These are phyloP conservation scores for Orchestes rusci DNA, from an alignment of 2,888 invertebrate species.

Conservation along the genomic window DNA sequence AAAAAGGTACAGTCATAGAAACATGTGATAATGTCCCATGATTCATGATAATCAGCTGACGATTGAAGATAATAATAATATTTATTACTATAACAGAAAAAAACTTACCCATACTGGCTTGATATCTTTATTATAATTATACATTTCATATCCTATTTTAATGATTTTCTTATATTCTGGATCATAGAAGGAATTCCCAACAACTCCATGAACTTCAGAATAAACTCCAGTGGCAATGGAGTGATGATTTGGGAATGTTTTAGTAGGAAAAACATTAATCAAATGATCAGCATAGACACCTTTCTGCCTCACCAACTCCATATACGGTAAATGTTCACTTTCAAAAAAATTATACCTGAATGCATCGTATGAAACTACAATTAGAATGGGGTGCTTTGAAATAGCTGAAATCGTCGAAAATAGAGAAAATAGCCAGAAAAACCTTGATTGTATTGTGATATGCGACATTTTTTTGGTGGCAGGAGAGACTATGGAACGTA, in stretches of 20 bases:
- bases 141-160: constrained; percentile 44
- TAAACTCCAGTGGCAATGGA: constrained; percentile 64
- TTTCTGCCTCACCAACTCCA: constrained; percentile 48
- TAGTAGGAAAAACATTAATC: constrained; percentile 58
- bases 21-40: no score
- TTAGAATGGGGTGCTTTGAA: constrained; percentile 46
- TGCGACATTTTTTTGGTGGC: no score
- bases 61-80: constrained; percentile 1
- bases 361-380: constrained; percentile 64
- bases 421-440: not conserved
- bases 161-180: constrained; percentile 37
- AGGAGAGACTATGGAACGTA: no score
- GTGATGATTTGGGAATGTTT: constrained; percentile 70
- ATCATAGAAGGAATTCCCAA: constrained; percentile 57
- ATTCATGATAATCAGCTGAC: no score
- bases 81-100: not conserved
- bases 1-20: no score
- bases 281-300: constrained; percentile 55
- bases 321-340: constrained; percentile 50
- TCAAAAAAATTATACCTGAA: constrained; percentile 62
- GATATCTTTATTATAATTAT: constrained; percentile 49
- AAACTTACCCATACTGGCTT: constrained; percentile 52
- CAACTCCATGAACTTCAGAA: constrained; percentile 61
- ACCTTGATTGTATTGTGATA: no score
- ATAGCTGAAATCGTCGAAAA: constrained; percentile 22